A percentile compares a stretch with the other conserved stretches of the same genome.
Conservation (phyloP, 2,797 vertebrate species). For the Mormyrus proboscirostris region DNA sequence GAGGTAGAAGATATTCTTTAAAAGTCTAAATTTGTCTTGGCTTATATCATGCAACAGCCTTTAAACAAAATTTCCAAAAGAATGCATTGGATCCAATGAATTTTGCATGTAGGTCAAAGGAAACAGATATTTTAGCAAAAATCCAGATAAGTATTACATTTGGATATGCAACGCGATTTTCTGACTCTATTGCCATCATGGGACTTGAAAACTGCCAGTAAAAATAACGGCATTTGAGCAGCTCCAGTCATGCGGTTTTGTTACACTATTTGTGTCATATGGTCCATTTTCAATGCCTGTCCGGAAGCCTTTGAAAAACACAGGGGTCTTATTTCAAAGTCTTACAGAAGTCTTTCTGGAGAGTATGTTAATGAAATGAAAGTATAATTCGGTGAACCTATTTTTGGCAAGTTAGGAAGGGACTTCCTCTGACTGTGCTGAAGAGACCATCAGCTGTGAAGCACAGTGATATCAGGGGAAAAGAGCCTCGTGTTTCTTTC, state of each 20-base stretch:
- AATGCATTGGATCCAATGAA: not conserved
- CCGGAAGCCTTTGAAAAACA: not conserved
- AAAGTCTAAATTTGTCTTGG: not conserved
- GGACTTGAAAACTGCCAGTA: conserved; percentile 11
- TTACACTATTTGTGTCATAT: not conserved
- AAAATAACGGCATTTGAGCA: conserved; percentile 18
- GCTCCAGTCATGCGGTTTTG: not conserved
- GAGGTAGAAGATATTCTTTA: not conserved
- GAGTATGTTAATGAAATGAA: not conserved
- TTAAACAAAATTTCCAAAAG: not conserved
- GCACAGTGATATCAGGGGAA: not conserved
- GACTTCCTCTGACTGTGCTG: not conserved
- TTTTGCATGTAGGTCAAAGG: conserved; percentile 11
- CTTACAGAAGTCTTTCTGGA: not conserved
- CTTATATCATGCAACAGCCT: not conserved
- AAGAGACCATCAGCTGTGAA: not conserved
- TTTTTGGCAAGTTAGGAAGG: not conserved
- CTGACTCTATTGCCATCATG: not conserved
- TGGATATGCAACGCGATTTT: conserved; percentile 1
- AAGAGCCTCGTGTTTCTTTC: not conserved
- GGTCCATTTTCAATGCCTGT: not conserved
- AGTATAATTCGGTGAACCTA: not conserved
- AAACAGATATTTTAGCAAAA: not conserved
- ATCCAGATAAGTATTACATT: conserved; percentile 3
- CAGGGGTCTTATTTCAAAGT: not conserved